Evolutionary conservation across 2,797 vertebrate species (phyloP).

Genomic region (Falco peregrinus): DNA sequence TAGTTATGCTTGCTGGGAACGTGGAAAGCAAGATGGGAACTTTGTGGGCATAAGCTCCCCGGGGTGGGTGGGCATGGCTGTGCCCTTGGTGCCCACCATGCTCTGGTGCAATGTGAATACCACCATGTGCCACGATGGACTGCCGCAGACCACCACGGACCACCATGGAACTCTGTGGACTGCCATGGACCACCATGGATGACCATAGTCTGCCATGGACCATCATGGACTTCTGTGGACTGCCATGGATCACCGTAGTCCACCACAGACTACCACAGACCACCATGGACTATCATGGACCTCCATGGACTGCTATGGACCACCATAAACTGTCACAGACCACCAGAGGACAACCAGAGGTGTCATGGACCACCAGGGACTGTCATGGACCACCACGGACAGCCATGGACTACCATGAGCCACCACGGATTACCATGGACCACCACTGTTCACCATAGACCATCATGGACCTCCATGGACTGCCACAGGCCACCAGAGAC

Average conservation of each 20-base stretch:
- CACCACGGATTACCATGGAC: neutral
- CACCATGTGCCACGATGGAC: no score
- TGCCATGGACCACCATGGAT: neutral
- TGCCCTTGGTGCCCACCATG: neutral
- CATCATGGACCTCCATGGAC: no score
- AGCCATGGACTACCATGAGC: neutral
- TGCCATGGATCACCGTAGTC: no score
- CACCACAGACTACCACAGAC: no score
- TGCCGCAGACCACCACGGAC: neutral
- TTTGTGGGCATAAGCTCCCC: fast-evolving
- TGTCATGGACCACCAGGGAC: neutral
- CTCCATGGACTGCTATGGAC: no score
- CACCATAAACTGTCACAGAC: neutral
- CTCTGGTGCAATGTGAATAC: no score
- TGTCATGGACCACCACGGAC: neutral
- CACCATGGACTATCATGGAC: no score
- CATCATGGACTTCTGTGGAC: neutral
- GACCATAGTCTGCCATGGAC: neutral
- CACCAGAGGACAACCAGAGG: neutral
- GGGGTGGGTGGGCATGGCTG: fast-evolving
- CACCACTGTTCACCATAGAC: neutral
- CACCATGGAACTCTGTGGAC: no score
- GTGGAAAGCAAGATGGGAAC: neutral
- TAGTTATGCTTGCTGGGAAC: neutral
- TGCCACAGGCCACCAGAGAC: neutral